phyloP scores from a whole-genome alignment of 1,140 invertebrate species.

The Psilanteris sp. region DNA sequence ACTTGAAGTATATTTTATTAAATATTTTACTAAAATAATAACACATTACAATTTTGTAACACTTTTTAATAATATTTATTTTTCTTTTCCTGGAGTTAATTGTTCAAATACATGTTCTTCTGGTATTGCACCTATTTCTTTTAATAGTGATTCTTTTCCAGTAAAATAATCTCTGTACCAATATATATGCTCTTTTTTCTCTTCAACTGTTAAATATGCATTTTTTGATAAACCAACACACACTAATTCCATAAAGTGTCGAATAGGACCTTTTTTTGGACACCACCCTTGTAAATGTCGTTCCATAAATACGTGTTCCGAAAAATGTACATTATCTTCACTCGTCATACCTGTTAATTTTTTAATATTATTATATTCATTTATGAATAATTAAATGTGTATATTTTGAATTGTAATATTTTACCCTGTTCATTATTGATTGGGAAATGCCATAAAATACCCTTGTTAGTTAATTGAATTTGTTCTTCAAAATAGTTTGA shows the following conservation, averaged over 20 bases:
- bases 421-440: conserved; percentile 98
- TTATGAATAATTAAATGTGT: not conserved
- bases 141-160: conserved; percentile 87
- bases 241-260: conserved; percentile 98
- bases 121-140: conserved; percentile 82
- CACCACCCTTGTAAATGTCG: conserved; percentile 92
- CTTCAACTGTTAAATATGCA: conserved; percentile 91
- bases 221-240: conserved; percentile 97
- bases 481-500: conserved; percentile 95
- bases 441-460: conserved; percentile 97
- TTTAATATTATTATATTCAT: not conserved
- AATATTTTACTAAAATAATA: too few species aligned
- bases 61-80: too few species aligned
- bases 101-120: conserved; percentile 24
- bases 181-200: conserved; percentile 93
- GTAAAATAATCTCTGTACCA: conserved; percentile 97
- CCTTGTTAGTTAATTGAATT: conserved; percentile 95
- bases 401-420: not conserved
- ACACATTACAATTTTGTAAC: too few species aligned
- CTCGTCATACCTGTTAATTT: conserved; percentile 84
- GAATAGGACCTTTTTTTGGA: conserved; percentile 91
- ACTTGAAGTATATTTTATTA: too few species aligned
- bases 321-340: conserved; percentile 90
- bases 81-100: not conserved
- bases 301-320: conserved; percentile 96